A percentile compares a stretch with the other conserved stretches of the same genome.
phyloP scores from a whole-genome alignment of 2,888 invertebrate species.

The Galeopsomyia nigrocyanea region DNA sequence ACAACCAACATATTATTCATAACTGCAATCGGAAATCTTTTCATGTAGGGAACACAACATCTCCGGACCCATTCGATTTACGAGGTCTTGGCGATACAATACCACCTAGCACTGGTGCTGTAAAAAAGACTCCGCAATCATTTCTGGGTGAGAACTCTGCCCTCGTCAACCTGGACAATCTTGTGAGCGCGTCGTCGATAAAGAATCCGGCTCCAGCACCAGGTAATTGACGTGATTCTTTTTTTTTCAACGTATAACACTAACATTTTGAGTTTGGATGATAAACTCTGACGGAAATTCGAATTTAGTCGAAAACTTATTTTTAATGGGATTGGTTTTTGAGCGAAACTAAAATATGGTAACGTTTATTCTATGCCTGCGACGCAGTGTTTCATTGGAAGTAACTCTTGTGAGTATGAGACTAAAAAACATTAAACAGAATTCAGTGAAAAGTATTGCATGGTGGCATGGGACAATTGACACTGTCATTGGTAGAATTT shows the following conservation, averaged over 20 bases:
- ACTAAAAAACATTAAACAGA: constrained; percentile 41
- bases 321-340: constrained; percentile 27
- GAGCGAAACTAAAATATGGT: constrained; percentile 30
- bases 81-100: constrained; percentile 73
- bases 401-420: constrained; percentile 67
- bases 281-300: not conserved
- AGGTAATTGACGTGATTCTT: constrained; percentile 60
- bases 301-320: constrained; percentile 2
- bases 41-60: constrained; percentile 63
- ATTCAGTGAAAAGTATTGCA: constrained; percentile 55
- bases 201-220: constrained; percentile 67
- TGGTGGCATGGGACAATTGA: constrained; percentile 58
- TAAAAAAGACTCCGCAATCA: constrained; percentile 93
- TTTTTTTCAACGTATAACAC: not conserved
- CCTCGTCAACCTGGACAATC: constrained; percentile 97
- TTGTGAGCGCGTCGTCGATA: constrained; percentile 77
- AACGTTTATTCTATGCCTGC: constrained; percentile 56
- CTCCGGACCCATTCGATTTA: constrained; percentile 81
- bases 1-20: not conserved
- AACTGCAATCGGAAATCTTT: constrained; percentile 36
- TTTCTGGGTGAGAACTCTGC: constrained; percentile 98
- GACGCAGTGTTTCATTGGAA: constrained; percentile 69
- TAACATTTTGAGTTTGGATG: too few species aligned
- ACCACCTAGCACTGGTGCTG: constrained; percentile 71
- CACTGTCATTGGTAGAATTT: constrained; percentile 24